Conservation (phyloP, 64 coral and sea anemone genomes). For the Pachyseris speciosa region DNA sequence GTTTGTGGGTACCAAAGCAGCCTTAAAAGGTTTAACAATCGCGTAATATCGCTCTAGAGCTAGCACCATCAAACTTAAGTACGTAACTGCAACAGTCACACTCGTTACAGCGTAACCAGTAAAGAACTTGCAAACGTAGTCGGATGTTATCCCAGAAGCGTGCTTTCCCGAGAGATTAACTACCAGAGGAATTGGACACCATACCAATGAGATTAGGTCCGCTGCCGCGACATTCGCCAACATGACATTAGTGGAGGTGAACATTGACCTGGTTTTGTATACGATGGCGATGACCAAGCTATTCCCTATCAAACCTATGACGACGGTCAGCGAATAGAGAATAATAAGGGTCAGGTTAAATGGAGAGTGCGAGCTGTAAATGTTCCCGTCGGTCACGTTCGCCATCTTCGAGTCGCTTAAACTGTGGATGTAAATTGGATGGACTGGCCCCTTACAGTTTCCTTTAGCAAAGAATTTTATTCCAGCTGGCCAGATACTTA, state of each 20-base stretch:
- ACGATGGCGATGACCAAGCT: slow-evolving; percentile 64
- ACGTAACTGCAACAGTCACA: slow-evolving; percentile 14
- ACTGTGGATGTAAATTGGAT: background rate
- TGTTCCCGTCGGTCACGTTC: background rate
- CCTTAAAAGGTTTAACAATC: slow-evolving; percentile 42
- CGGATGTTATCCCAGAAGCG: background rate
- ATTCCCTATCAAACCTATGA: slow-evolving; percentile 60
- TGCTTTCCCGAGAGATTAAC: background rate
- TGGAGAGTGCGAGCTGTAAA: background rate
- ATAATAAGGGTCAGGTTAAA: background rate
- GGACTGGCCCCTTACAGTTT: background rate
- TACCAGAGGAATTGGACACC: slow-evolving; percentile 32
- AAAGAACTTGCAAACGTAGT: slow-evolving; percentile 50
- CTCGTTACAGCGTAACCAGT: slow-evolving; percentile 22
- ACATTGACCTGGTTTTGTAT: slow-evolving; percentile 45
- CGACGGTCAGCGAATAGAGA: slow-evolving; percentile 12
- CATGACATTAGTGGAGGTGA: slow-evolving; percentile 73
- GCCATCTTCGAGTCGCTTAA: background rate
- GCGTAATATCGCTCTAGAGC: slow-evolving; percentile 61
- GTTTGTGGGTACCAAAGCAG: background rate
- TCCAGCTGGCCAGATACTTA: too few relatives aligned
- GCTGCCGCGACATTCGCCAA: slow-evolving; percentile 69
- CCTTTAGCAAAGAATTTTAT: background rate
- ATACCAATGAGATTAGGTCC: slow-evolving; percentile 54
- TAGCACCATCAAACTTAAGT: slow-evolving; percentile 35